Conservation (phyloP, 2,888 invertebrate species). For the Crematogaster levior region DNA sequence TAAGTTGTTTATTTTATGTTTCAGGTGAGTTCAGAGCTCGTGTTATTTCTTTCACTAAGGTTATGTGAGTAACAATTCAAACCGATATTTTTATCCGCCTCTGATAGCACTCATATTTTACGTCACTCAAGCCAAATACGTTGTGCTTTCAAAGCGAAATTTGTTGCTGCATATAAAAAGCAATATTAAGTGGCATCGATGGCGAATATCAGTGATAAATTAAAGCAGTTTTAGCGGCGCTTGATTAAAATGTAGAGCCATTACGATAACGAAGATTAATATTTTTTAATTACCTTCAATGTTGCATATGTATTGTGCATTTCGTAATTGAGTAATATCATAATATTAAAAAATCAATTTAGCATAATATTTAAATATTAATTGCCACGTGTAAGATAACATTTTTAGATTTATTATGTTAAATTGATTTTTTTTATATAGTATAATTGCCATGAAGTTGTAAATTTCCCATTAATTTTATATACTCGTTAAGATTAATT, state of each 20-base stretch:
- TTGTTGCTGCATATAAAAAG: constrained; percentile 1
- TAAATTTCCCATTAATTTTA: constrained; percentile 7
- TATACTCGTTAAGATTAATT: constrained; percentile 6
- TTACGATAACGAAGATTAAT: constrained; percentile 24
- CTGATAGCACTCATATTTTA: constrained; percentile 27
- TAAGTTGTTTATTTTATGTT: constrained; percentile 54
- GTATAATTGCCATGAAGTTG: not conserved
- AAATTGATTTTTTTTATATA: no score
- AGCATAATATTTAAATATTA: not conserved
- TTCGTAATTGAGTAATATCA: not conserved
- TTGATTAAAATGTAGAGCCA: not conserved
- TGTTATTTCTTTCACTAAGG: constrained; percentile 10
- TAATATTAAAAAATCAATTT: constrained; percentile 4
- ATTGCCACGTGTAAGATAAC: not conserved
- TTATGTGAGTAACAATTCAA: constrained; percentile 57
- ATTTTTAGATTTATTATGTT: no score
- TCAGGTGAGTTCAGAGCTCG: constrained; percentile 55
- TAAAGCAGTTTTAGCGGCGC: constrained; percentile 21
- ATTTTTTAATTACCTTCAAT: not conserved
- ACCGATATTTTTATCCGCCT: constrained; percentile 17
- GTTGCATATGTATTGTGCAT: not conserved
- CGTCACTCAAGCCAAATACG: constrained; percentile 19
- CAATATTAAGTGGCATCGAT: constrained; percentile 12
- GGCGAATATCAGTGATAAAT: constrained; percentile 19
- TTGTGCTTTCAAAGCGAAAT: constrained; percentile 12